A percentile compares a stretch with the other conserved stretches of the same genome.
Evolutionary conservation across 2,888 invertebrate species (phyloP).

Genomic region (Seira sanloemensis): DNA sequence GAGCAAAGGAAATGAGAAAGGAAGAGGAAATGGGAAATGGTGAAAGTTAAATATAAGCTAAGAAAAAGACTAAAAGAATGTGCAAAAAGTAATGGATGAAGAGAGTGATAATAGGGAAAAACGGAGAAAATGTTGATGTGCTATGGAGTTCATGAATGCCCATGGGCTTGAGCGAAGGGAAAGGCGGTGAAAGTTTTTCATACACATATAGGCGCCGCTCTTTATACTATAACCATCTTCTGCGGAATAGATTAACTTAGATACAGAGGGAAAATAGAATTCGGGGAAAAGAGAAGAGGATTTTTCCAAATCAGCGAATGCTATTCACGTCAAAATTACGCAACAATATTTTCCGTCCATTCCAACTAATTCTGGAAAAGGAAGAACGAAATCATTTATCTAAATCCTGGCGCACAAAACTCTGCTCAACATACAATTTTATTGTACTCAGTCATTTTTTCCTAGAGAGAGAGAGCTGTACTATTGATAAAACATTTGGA

Average conservation of each 20-base stretch:
- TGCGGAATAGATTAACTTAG: neutral
- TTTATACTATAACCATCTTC: neutral
- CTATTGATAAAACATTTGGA: slow-evolving; percentile 21
- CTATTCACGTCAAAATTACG: slow-evolving; percentile 14
- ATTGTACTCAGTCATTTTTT: neutral
- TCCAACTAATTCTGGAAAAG: neutral
- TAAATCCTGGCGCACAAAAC: neutral
- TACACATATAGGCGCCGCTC: neutral
- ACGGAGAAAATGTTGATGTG: slow-evolving; percentile 5
- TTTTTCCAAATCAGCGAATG: slow-evolving; percentile 13
- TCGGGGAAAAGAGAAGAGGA: neutral
- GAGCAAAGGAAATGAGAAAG: slow-evolving; percentile 42
- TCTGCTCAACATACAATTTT: neutral
- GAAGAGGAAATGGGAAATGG: slow-evolving; percentile 51
- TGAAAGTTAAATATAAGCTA: slow-evolving; percentile 48
- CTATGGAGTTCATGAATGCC: slow-evolving; percentile 26
- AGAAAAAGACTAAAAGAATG: slow-evolving; percentile 5
- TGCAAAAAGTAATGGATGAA: slow-evolving; percentile 22
- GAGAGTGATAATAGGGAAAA: slow-evolving; percentile 21
- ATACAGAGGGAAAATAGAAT: neutral
- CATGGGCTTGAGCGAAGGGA: neutral
- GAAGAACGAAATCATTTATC: neutral
- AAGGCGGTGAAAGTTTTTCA: slow-evolving; percentile 7
- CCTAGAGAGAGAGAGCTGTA: too few species aligned
- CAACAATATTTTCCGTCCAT: neutral